These are phyloP conservation scores for Rhinoraja longicauda DNA, from an alignment of 2,797 vertebrate genomes.

Conservation along the genomic window DNA sequence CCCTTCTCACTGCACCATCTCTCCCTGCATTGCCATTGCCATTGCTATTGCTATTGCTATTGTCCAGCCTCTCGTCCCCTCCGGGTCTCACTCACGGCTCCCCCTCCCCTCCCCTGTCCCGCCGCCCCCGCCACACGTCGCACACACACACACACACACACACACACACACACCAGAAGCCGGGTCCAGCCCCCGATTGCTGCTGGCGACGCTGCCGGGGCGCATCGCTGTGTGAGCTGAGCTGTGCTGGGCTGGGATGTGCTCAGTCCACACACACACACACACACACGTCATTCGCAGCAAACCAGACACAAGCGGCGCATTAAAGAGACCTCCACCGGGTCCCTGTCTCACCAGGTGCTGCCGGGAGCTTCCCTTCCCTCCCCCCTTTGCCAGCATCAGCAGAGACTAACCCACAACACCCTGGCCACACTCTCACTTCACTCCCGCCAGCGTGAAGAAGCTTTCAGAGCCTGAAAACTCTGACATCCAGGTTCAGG, in stretches of 20 bases:
- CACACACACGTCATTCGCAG: conserved; percentile 23
- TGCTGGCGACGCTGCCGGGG: neutral
- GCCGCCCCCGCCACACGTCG: too few relatives aligned
- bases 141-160: too few relatives aligned
- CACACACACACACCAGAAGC: too few relatives aligned
- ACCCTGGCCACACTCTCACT: too few relatives aligned
- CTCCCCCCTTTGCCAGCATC: too few relatives aligned
- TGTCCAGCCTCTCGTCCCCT: neutral
- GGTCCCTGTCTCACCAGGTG: neutral
- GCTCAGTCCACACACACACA: neutral
- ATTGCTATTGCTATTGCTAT: neutral
- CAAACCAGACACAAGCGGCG: neutral
- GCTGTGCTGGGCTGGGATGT: neutral
- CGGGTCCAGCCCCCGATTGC: neutral
- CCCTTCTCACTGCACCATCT: conserved; percentile 1
- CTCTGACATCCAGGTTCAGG: too few relatives aligned
- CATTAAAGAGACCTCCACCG: neutral
- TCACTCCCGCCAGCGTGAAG: too few relatives aligned
- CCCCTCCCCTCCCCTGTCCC: neutral
- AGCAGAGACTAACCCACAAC: too few relatives aligned
- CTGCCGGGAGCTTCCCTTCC: too few relatives aligned
- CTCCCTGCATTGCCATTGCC: neutral
- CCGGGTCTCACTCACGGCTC: neutral
- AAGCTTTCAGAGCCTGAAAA: too few relatives aligned
- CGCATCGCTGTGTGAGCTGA: neutral